These are phyloP conservation scores for Oeneis ivallda DNA, from an alignment of 2,888 invertebrate species.

Conservation along the genomic window DNA sequence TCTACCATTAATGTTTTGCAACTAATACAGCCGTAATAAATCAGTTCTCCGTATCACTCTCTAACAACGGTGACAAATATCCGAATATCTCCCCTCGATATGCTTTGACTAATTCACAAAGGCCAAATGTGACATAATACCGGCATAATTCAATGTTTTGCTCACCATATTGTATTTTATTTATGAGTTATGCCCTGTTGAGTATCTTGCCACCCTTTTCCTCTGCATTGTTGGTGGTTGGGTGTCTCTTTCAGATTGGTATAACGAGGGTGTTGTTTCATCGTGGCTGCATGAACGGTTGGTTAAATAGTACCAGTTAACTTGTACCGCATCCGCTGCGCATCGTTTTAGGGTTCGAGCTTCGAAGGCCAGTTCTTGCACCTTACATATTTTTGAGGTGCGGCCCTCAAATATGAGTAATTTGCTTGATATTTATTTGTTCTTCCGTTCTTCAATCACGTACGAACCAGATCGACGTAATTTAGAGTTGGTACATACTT, in stretches of 20 bases:
- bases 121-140: slow-evolving; percentile 82
- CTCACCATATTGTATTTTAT: slow-evolving; percentile 83
- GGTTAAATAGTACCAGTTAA: slow-evolving; percentile 81
- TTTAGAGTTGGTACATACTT: too few relatives aligned
- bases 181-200: slow-evolving; percentile 80
- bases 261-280: slow-evolving; percentile 68
- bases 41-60: slow-evolving; percentile 55
- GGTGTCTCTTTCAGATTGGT: slow-evolving; percentile 53
- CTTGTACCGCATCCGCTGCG: slow-evolving; percentile 78
- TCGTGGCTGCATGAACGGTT: slow-evolving; percentile 74
- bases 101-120: slow-evolving; percentile 77
- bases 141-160: slow-evolving; percentile 82
- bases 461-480: too few relatives aligned
- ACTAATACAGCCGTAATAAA: slow-evolving; percentile 52
- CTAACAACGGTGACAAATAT: slow-evolving; percentile 65
- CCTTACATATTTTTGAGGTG: too few relatives aligned
- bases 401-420: too few relatives aligned
- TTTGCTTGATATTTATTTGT: too few relatives aligned
- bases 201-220: slow-evolving; percentile 57
- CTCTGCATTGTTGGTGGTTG: slow-evolving; percentile 41
- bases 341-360: slow-evolving; percentile 70
- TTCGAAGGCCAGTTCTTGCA: not conserved
- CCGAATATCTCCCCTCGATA: slow-evolving; percentile 68
- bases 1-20: slow-evolving; percentile 6
- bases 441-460: too few relatives aligned